Base-by-base conservation (phyloP, 1,140 invertebrate species). In the Venturia canescens region DNA sequence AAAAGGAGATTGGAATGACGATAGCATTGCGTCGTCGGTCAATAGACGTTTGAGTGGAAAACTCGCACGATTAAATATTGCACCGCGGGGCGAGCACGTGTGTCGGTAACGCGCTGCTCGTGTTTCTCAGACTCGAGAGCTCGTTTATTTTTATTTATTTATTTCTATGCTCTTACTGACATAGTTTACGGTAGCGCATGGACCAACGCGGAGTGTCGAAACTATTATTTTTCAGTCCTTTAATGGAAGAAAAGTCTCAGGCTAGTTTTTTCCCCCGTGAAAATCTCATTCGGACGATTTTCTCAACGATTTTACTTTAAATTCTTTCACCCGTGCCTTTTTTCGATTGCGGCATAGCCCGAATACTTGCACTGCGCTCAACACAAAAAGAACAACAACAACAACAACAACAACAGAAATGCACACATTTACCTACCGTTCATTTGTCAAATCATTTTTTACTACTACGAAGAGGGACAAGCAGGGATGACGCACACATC, bases 51-150 rank as follows among this genome's bases (percentile, higher is more conserved):
- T 26, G 60, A 63, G 60, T 63, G 60, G 38, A 63, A 63, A 63
- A 63, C 23, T 63, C 60, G 60, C 60, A 63, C 60, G 60, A 63
- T 63, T 63, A 63, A 15, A 26, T 53, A 53, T 53, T 63, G 27
- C 60, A 63, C 60, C 60, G 60, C 60, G 60, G 60, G 60, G 60
- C 60, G 23, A 63, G 60, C 60, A 63, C 60, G 60, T 63, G 60
- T 63, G 60, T 26, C n/a, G 26, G 60, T 26, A 23, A 57, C 53
- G 6, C 53, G 53, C 4, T 26, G 60, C 23, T 63, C 60, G 21
- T 63, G 60, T 63, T 26, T 53, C n/a, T 53, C 50, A 53, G 50
- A n/a, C 50, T 53, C n/a, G 7, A 3, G 50, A 53, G n/a, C 60
- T 63, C 60, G 60, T 21, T 26, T 26, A 44, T 44, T 5, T 44